Percentiles rank a stretch among this genome's conserved stretches.
phyloP scores from a whole-genome alignment of 1,140 invertebrate genomes.

The Ruditapes philippinarum region DNA sequence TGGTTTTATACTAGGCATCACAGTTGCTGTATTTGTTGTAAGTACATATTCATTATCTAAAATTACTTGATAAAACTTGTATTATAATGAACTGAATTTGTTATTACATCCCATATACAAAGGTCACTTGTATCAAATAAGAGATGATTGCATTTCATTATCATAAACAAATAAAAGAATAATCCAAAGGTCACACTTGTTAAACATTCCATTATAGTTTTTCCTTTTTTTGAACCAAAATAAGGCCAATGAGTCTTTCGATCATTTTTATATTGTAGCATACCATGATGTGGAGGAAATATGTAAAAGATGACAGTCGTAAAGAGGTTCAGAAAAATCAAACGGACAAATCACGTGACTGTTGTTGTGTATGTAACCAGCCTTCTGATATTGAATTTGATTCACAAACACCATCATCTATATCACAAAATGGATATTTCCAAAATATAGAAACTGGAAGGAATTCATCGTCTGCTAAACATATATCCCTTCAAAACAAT shows the following conservation, averaged over 20 bases:
- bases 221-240: neutral
- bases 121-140: neutral
- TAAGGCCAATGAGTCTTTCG: neutral
- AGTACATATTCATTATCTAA: neutral
- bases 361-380: neutral
- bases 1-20: slow-evolving; percentile 89
- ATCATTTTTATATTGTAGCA: neutral
- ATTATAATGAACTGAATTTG: neutral
- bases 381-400: neutral
- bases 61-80: neutral
- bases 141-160: neutral
- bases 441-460: neutral
- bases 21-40: slow-evolving; percentile 87
- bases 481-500: neutral
- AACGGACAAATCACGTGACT: neutral
- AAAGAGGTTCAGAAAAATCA: neutral
- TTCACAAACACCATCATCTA: neutral
- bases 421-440: neutral
- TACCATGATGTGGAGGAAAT: neutral
- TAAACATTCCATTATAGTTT: neutral
- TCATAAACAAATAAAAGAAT: neutral
- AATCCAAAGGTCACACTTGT: neutral
- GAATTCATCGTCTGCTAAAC: neutral
- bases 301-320: too few relatives aligned
- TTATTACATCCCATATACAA: neutral